Evolutionary conservation across 2,113 vertebrate genomes (phyloP), one percentile per base, ranked within the genome.

Genomic region (Ifrita kowaldi): DNA sequence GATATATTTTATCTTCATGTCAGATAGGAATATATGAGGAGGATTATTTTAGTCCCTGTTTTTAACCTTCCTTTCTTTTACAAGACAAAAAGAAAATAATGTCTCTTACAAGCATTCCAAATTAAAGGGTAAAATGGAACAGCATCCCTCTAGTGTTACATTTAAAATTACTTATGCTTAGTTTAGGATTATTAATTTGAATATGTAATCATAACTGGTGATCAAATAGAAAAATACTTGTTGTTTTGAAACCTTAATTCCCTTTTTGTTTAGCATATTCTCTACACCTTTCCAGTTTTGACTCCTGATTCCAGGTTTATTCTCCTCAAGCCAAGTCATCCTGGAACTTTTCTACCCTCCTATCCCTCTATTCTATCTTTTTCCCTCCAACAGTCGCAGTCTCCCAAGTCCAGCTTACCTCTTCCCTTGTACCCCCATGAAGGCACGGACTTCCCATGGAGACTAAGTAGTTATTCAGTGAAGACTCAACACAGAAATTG

Each of bases 391-490:
- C 8, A 44, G 10, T 16, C 17, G 5, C 49, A 32, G 13, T 53
- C 13, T 79, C 10, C 9, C 17, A 12, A 65, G 11, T 9, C 77
- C 55, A 73, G 5, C 6, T 65, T 80, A 53, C 23, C 46, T 65
- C 13, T 56, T 90, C 28, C 21, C 11, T 3, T 12, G 5, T 16
- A 39, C 21, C 11, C n/a, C 44, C 21, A 18, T 5, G n/a, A 59
- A 67, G 47, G 28, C 22, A 67, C 0, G 0, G 39, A 50, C 16
- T 80, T 90, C 41, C 37, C 41, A 42, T 6, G 14, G 24, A 65
- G 26, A 2, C 10, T 87, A 33, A 50, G 26, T 35, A 50, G 27
- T 17, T 79, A 28, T 4, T 2, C 5, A 57, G 16, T 44, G 41
- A 85, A 86, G 37, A 49, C 3, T 73, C 44, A 2, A 2, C 32